These are phyloP conservation scores for Nerophis ophidion DNA, from an alignment of 2,113 vertebrate genomes.

Conservation along the genomic window DNA sequence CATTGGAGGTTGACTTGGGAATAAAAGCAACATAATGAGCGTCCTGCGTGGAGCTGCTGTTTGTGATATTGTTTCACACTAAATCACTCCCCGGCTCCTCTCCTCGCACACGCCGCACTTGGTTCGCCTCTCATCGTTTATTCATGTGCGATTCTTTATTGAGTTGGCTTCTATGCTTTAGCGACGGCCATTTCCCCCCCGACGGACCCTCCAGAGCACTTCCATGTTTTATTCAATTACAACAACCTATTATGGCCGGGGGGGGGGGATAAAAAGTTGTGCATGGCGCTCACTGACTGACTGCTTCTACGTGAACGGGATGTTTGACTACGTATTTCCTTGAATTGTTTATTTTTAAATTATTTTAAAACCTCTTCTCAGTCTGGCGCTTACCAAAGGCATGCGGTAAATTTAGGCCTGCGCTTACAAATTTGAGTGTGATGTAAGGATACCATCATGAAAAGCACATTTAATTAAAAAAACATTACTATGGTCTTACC, in stretches of 20 bases:
- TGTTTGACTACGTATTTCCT: conserved; percentile 21
- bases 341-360: too few species aligned
- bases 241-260: conserved; percentile 55
- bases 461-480: too few species aligned
- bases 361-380: too few species aligned
- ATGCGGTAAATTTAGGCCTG: too few species aligned
- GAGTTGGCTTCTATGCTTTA: conserved; percentile 61
- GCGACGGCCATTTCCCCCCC: conserved; percentile 52
- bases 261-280: conserved; percentile 40
- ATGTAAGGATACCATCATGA: too few species aligned
- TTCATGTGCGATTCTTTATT: conserved; percentile 62
- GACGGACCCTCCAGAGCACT: conserved; percentile 57
- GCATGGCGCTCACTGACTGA: conserved; percentile 44
- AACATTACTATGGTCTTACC: too few species aligned
- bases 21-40: conserved; percentile 31
- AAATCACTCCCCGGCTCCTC: conserved; percentile 56
- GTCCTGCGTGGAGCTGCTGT: conserved; percentile 44
- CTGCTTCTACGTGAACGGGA: conserved; percentile 23
- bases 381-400: too few species aligned
- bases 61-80: conserved; percentile 56
- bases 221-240: conserved; percentile 68
- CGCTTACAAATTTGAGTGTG: too few species aligned
- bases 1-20: conserved; percentile 9
- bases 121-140: conserved; percentile 65
- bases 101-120: conserved; percentile 53